Percentiles rank a stretch among this genome's conserved stretches.
These are phyloP conservation scores for Enteromius radiatus DNA, from an alignment of 2,797 vertebrate genomes.

Conservation along the genomic window DNA sequence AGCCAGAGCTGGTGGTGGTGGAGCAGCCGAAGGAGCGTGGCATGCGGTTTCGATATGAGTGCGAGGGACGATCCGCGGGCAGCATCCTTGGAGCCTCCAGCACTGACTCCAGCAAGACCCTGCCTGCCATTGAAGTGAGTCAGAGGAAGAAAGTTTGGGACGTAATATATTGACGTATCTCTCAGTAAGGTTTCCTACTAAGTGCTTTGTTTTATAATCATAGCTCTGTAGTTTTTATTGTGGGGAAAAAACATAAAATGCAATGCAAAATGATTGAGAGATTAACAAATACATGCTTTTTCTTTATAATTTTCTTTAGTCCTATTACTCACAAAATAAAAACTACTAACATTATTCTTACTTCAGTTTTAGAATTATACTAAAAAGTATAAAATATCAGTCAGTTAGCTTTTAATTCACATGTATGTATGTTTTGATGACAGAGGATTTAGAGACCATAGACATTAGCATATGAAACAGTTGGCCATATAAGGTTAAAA, in stretches of 20 bases:
- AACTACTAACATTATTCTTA: not conserved
- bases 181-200: too few relatives aligned
- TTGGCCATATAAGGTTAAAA: not conserved
- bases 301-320: too few relatives aligned
- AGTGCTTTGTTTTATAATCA: too few relatives aligned
- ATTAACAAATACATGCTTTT: too few relatives aligned
- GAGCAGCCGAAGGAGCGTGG: conserved; percentile 95
- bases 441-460: not conserved
- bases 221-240: too few relatives aligned
- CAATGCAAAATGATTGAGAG: not conserved
- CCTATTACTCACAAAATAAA: too few relatives aligned
- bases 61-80: conserved; percentile 90
- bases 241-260: too few relatives aligned
- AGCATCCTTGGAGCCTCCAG: conserved; percentile 91
- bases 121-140: conserved; percentile 86
- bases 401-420: not conserved
- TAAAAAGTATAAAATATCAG: not conserved
- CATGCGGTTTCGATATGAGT: conserved; percentile 96
- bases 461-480: not conserved
- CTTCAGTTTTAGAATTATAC: not conserved
- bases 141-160: not conserved
- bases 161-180: not conserved
- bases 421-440: not conserved
- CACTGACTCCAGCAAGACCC: conserved; percentile 87
- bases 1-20: conserved; percentile 81